phyloP scores from a whole-genome alignment of 2,888 invertebrate genomes.

The Rhagophthalmus giganteus region DNA sequence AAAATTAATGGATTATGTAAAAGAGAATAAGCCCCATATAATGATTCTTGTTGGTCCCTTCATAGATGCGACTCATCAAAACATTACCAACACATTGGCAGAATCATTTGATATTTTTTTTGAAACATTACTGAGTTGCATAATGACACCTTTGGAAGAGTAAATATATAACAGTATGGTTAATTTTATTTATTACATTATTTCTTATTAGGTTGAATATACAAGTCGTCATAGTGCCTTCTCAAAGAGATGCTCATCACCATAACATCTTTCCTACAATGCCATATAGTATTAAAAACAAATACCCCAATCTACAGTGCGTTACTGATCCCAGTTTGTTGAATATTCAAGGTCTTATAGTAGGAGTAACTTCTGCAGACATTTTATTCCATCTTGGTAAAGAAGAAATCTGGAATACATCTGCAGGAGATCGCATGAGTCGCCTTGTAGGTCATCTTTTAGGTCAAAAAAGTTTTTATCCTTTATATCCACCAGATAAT shows the following conservation, averaged over 20 bases:
- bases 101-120: conserved; percentile 77
- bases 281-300: conserved; percentile 64
- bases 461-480: conserved; percentile 79
- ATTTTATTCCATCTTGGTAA: conserved; percentile 79
- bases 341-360: conserved; percentile 72
- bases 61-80: conserved; percentile 70
- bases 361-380: conserved; percentile 83
- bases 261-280: conserved; percentile 83
- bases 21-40: conserved; percentile 73
- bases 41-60: conserved; percentile 85
- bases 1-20: conserved; percentile 71
- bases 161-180: conserved; percentile 49
- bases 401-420: conserved; percentile 64
- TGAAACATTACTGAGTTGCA: conserved; percentile 67
- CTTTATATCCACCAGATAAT: conserved; percentile 73
- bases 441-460: conserved; percentile 76
- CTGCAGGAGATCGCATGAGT: conserved; percentile 66
- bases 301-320: conserved; percentile 66
- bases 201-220: conserved; percentile 20
- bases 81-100: conserved; percentile 63
- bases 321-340: conserved; percentile 82
- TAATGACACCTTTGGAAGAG: conserved; percentile 66
- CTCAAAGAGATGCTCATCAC: conserved; percentile 76
- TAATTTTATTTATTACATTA: too few relatives aligned
- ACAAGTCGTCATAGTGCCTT: conserved; percentile 74